These are phyloP conservation scores for Coreoperca whiteheadi DNA, from an alignment of 2,113 vertebrate genomes.

Conservation along the genomic window DNA sequence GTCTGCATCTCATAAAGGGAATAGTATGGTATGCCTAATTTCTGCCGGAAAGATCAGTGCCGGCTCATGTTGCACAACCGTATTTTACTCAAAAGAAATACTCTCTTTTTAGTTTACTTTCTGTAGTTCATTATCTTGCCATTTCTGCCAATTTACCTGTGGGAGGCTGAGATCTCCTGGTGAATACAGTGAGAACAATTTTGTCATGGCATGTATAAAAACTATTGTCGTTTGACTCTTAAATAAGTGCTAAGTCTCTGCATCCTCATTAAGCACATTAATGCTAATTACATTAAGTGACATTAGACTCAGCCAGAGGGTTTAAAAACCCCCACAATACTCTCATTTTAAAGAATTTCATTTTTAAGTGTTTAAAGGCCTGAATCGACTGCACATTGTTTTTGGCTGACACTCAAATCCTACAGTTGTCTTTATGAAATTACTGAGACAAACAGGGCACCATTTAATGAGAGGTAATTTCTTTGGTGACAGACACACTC, in stretches of 20 bases:
- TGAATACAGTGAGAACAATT: conserved; percentile 17
- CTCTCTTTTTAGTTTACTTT: conserved; percentile 2
- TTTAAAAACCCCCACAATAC: background rate
- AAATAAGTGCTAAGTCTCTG: background rate
- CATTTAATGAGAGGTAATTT: conserved; percentile 62
- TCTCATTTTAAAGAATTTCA: background rate
- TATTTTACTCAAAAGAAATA: conserved; percentile 15
- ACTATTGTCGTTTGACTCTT: conserved; percentile 9
- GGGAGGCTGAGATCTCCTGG: background rate
- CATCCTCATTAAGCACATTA: conserved; percentile 6
- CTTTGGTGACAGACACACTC: conserved; percentile 49
- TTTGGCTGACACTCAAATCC: background rate
- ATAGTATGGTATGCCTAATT: conserved; percentile 35
- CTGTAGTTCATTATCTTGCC: conserved; percentile 32
- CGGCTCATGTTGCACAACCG: background rate
- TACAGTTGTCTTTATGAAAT: conserved; percentile 3
- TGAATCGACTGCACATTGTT: background rate
- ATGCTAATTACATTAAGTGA: conserved; percentile 8
- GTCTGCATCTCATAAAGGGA: conserved; percentile 31
- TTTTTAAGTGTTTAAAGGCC: background rate
- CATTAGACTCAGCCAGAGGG: conserved; percentile 6
- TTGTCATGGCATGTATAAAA: background rate
- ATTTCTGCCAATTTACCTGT: conserved; percentile 23
- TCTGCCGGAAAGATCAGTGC: background rate
- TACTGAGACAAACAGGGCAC: conserved; percentile 25